Evolutionary conservation across 2,888 invertebrate genomes (phyloP), one percentile per base, ranked within the genome.

Genomic region (Rhagonycha fulva): DNA sequence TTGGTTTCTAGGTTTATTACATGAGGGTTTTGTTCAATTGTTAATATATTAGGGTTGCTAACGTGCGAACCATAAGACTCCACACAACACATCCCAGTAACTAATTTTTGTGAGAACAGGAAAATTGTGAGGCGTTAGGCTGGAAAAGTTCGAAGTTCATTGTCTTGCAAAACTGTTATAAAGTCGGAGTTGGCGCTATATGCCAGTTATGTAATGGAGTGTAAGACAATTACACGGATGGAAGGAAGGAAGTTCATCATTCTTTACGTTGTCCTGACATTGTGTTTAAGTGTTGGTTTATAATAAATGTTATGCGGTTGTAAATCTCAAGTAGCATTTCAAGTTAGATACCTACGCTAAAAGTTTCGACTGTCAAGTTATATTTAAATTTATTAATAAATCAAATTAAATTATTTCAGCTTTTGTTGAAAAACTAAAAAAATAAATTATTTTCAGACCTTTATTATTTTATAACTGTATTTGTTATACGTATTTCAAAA

Each of bases 161-260:
- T 68, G 72, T 68, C 68, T 72, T 68, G 14, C 67, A 67, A 72
- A 61, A 68, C 72, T 62, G 72, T 68, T 72, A 71, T 72, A 74
- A 74, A 74, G 68, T 68, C 32, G 32, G 63, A 70, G 68, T 70
- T 70, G 61, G 68, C 72, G 68, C 30, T 72, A 70, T 70, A 70
- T 74, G 74, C 70, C 73, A 72, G 76, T 76, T 73, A 69, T 72
- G 70, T 72, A 76, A 76, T 72, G 70, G 72, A 76, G 76, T 72
- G 76, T 76, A 70, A 76, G 72, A 76, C 76, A 72, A 76, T 76
- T 76, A 76, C 75, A 72, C 75, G 75, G 75, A 72, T 76, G 75
- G 72, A 66, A 76, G 76, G 76, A 76, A 76, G 76, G 76, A 76
- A 76, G 76, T 76, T 76, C 72, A 76, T 73, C 76, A 76, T 73